phyloP scores from a whole-genome alignment of 2,797 vertebrate species.

The Peromyscus eremicus region DNA sequence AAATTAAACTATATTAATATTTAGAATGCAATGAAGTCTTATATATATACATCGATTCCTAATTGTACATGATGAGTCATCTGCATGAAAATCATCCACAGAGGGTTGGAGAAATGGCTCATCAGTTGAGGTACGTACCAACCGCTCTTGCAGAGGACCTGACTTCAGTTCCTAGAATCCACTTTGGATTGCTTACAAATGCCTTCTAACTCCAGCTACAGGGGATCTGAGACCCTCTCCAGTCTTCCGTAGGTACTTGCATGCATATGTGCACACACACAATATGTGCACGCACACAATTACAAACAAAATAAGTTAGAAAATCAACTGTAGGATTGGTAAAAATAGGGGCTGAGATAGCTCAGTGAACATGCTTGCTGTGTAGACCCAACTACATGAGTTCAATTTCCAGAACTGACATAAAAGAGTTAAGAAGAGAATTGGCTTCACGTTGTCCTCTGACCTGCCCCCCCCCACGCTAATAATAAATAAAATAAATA shows the following conservation, averaged over 20 bases:
- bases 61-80: neutral
- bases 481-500: neutral
- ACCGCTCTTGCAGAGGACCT: neutral
- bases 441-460: too few relatives aligned
- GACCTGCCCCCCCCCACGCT: neutral
- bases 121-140: neutral
- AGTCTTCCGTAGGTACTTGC: neutral
- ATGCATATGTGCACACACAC: neutral
- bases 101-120: neutral
- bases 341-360: neutral
- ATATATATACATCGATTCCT: conserved; percentile 40
- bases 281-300: neutral
- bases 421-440: neutral
- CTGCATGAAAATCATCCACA: neutral
- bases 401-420: neutral
- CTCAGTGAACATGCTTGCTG: neutral
- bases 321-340: neutral
- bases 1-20: conserved; percentile 46
- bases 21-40: conserved; percentile 39
- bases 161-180: too few relatives aligned
- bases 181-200: neutral
- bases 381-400: too few relatives aligned
- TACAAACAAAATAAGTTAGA: neutral
- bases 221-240: neutral
- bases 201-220: neutral